Base-by-base conservation (phyloP, 2,113 vertebrate species). In the Neodon shergylaensis region DNA sequence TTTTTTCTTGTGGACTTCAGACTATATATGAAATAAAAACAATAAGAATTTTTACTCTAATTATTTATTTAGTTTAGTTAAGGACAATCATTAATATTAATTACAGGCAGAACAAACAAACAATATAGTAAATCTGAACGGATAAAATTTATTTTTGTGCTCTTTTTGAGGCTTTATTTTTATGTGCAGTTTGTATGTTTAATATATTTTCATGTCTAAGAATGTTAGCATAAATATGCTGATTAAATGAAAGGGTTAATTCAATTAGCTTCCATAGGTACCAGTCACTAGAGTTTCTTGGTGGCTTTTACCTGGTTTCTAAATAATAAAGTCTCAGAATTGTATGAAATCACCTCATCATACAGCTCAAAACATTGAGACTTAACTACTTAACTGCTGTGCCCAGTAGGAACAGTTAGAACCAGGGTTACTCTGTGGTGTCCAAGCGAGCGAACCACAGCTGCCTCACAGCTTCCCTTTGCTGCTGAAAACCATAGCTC, bases 21-120 rank as follows among this genome's bases (percentile, higher is more conserved):
- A 58, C 33, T 58, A 54, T 31, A 24, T 58, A 58, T 58, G 26
- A 94, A 97, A 83, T 90, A 79, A 79, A 92, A 77, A 12, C 42
- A 91, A 63, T 83, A 17, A 52, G 22, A 91, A 92, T 54, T 70
- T 78, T 90, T 1, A 66, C 26, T 89, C 4, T 87, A 78, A 87
- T 66, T 5, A 83, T 87, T 86, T 68, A 94, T 78, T 95, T 91
- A 85, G 39, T 70, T 76, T 94, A 77, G 47, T 82, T 85, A 95
- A 95, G 26, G 13, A 22, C 2, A 91, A 24, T 93, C n/a, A 13
- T 88, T 95, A 94, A 66, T 44, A 52, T 93, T 93, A 39, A 42
- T 54, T 72, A 63, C 36, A 22, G 33, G 14, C 28, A 89, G 19
- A 49, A 85, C 47, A 92, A 44, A 58, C 31, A 78, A 92, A 70